Base-by-base conservation (phyloP, 2,797 vertebrate species). In the Tauraco hartlaubi region DNA sequence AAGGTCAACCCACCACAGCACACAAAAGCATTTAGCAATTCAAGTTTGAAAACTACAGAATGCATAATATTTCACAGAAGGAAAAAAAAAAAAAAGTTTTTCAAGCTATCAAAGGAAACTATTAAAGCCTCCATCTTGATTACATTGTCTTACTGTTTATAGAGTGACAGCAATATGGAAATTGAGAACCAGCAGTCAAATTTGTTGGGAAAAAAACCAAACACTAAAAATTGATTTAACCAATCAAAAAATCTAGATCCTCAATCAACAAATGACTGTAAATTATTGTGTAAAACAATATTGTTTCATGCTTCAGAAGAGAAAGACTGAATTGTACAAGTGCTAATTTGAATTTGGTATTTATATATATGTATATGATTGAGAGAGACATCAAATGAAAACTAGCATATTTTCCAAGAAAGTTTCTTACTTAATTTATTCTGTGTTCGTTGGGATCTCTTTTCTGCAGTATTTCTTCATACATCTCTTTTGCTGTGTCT, bases 81-180 rank as follows among this genome's bases (percentile, higher is more conserved):
- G 54, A 6, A 87, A 4, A 13, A 62, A 90, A 71, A 90, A 51
- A 1, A 82, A 72, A 39, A 21, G 17, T 9, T 9, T 95, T 96
- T 94, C 52, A 90, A 92, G 26, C 10, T 68, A 41, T 76, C 26
- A 61, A 80, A 91, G 54, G 18, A 90, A 85, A 78, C 5, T 51
- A 61, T 92, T 56, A 94, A 67, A 79, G 71, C 29, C 31, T 97
- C 37, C 69, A 73, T 79, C 77, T 93, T 94, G 33, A 64, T 71
- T 66, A 55, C 55, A 82, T 92, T 94, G 96, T 93, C 35, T 88
- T 96, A 83, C 68, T 94, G 52, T 39, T 97, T 93, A 41, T 74
- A 72, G 25, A 95, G 16, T 89, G n/a, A 71, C 43, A 80, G 11
- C 26, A 87, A 51, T 56, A 92, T 39, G 11, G 43, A 55, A 94